phyloP scores from a whole-genome alignment of 2,888 invertebrate genomes.

The Papilio gigon region DNA sequence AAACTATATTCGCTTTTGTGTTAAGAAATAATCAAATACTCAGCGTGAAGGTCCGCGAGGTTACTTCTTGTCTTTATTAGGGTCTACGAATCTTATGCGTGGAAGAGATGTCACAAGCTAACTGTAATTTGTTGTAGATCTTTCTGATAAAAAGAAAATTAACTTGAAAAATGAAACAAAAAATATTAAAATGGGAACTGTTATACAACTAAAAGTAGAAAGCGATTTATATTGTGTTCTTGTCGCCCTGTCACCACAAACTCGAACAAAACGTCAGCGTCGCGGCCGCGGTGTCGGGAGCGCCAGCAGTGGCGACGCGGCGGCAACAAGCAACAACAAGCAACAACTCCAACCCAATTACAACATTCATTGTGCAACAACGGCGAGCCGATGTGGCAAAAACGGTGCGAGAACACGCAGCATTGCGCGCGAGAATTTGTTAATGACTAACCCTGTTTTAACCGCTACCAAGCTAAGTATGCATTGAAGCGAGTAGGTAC shows the following conservation, averaged over 20 bases:
- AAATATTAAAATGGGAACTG: not conserved
- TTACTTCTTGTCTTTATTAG: too few relatives aligned
- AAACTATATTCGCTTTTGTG: too few relatives aligned
- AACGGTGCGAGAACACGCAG: conserved; percentile 34
- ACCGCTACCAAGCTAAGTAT: not conserved
- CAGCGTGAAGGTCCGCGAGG: too few relatives aligned
- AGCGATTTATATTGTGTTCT: not conserved
- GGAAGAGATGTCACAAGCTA: too few relatives aligned
- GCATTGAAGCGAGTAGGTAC: conserved; percentile 4
- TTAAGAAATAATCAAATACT: too few relatives aligned
- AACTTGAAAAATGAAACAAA: not conserved
- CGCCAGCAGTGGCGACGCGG: conserved; percentile 6
- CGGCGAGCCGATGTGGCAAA: conserved; percentile 17
- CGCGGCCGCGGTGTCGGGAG: not conserved
- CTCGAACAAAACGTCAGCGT: conserved; percentile 7
- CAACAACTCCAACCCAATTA: conserved; percentile 26
- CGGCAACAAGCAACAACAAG: not conserved
- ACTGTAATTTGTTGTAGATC: too few relatives aligned
- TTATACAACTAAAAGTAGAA: not conserved
- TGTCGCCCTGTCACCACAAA: not conserved
- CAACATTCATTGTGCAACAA: conserved; percentile 16
- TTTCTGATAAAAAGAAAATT: too few relatives aligned
- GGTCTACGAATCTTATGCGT: too few relatives aligned
- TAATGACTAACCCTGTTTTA: conserved; percentile 21
- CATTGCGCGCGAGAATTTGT: conserved; percentile 30